These are phyloP conservation scores for Diachrysia chrysitis DNA, from an alignment of 2,888 invertebrate genomes.

Conservation along the genomic window DNA sequence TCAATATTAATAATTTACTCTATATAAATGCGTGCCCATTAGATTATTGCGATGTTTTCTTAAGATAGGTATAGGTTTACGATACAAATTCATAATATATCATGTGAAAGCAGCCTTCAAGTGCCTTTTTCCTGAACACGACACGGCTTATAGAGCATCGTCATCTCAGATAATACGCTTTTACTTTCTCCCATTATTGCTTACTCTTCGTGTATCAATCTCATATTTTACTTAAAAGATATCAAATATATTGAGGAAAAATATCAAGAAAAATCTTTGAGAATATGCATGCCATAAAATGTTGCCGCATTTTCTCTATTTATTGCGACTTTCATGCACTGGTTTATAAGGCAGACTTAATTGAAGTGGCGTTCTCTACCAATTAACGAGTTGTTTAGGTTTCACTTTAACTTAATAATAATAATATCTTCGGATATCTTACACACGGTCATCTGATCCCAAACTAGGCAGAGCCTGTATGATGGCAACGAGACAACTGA, in stretches of 20 bases:
- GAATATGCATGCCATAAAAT: not conserved
- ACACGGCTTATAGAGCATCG: slow-evolving; percentile 25
- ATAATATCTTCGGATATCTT: too few species aligned
- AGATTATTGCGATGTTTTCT: not conserved
- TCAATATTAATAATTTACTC: not conserved
- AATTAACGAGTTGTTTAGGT: too few species aligned
- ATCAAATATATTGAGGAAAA: slow-evolving; percentile 35
- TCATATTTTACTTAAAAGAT: slow-evolving; percentile 33
- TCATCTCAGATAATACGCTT: slow-evolving; percentile 50
- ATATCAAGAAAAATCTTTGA: slow-evolving; percentile 22
- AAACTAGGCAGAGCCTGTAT: too few species aligned
- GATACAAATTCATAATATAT: slow-evolving; percentile 2
- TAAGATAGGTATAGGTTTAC: not conserved
- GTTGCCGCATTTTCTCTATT: not conserved
- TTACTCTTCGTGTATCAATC: slow-evolving; percentile 32
- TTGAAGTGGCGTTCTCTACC: too few species aligned
- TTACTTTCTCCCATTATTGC: slow-evolving; percentile 36
- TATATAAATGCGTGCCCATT: not conserved
- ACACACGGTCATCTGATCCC: too few species aligned
- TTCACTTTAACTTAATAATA: too few species aligned
- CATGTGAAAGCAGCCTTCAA: not conserved
- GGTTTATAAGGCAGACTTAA: too few species aligned
- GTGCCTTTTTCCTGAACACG: slow-evolving; percentile 8
- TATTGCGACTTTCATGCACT: not conserved
- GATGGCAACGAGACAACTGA: too few species aligned